Base-by-base conservation (phyloP, 2,888 invertebrate genomes). In the Adela reaumurella region DNA sequence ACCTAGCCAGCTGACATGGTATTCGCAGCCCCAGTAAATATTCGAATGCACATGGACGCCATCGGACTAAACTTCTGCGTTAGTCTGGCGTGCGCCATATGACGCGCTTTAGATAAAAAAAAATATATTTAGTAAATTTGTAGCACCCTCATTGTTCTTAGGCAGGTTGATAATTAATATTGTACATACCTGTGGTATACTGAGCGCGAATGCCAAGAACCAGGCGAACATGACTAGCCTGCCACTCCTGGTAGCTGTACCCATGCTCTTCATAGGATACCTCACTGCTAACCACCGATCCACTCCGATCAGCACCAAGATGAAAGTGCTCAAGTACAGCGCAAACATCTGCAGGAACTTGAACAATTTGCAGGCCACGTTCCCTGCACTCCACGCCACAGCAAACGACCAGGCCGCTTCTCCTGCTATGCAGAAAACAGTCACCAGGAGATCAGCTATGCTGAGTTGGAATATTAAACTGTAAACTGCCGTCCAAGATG, bases 301-400 rank as follows among this genome's bases (percentile, higher is more conserved):
- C 44, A 92, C 82, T 11, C 91, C 91, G 58, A 93, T 92, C 45
- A 92, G 78, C 28, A 92, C 92, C 19, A 92, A 74, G 42, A 92
- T 83, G 65, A 90, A 92, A 0, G 92, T 92, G 52, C 92, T 92
- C 53, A 92, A 70, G 63, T 92, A 90, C 48, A 93, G 73, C 47
- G 90, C 86, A 61, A 91, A 90, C 84, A 91, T 88, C 70, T 92
- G 91, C 46, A 88, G 73, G 56, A 87, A 89, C 66, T 92, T 93
- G 59, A 92, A 87, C 48, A 90, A 56, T 70, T 92, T 92, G 68
- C 93, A 93, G 43, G 84, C 82, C 10, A 83, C 64, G 60, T 90
- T 88, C 2, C 90, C 91, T 14, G 89, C 91, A 45, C 86, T 71
- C 92, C 92, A 93, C 53, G 88, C 85, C 0, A 93, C 90, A 0